Conservation (phyloP, 2,797 vertebrate species). For the Miichthys miiuy region DNA sequence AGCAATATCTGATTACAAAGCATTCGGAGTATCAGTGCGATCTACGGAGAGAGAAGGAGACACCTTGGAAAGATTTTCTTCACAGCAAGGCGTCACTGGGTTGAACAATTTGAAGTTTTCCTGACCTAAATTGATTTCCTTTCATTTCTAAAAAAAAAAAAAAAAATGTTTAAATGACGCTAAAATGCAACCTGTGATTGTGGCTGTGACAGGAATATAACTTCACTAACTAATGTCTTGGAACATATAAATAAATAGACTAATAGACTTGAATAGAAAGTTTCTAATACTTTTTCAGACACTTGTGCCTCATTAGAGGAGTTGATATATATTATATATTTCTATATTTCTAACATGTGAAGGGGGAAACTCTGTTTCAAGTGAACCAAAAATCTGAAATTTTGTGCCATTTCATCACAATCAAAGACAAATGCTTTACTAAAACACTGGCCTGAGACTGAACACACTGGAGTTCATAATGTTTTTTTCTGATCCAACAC, state of each 20-base stretch:
- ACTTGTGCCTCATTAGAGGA: not conserved
- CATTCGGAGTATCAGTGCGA: constrained; percentile 18
- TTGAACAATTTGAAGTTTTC: constrained; percentile 40
- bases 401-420: not conserved
- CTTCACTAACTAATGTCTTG: not conserved
- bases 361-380: not conserved
- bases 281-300: not conserved
- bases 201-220: too few relatives aligned
- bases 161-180: constrained; percentile 18
- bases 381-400: not conserved
- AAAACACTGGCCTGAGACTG: not conserved
- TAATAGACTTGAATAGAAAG: not conserved
- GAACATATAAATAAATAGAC: not conserved
- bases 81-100: constrained; percentile 18
- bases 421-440: not conserved
- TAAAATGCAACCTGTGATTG: not conserved
- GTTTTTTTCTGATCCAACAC: not conserved
- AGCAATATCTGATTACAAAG: constrained; percentile 57
- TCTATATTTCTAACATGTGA: not conserved
- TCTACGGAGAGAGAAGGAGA: constrained; percentile 19
- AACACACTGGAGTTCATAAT: not conserved
- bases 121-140: constrained; percentile 27
- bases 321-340: not conserved
- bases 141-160: not conserved
- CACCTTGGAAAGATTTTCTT: constrained; percentile 24